Base-by-base conservation (phyloP, 2,113 vertebrate genomes). In the Pollimyrus isidori region DNA sequence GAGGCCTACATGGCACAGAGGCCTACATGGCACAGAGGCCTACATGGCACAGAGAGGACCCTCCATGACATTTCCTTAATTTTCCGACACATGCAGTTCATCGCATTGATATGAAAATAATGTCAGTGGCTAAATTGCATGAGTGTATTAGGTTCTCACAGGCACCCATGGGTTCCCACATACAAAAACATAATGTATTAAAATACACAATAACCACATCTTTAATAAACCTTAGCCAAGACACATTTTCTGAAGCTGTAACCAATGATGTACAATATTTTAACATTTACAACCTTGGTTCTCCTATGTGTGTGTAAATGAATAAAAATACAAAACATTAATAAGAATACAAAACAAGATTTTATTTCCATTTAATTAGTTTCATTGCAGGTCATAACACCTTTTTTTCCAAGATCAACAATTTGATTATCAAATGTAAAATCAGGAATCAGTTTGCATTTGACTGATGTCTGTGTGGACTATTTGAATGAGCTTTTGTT, bases 401-500 rank as follows among this genome's bases (percentile, higher is more conserved):
- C 42, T 30, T 48, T n/a, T n/a, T 88, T 73, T 73, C 46, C n/a
- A 26, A 45, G 58, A 26, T 62, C 4, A 17, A 19, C 19, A 30
- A 69, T 88, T 88, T 69, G 42, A 56, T 48, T 69, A 69, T 87
- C 87, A 87, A 87, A 87, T 87, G n/a, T 45, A 45, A 62, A 88
- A 88, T 48, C 15, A 69, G 42, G 45, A 62, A 48, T 35, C 9
- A 4, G 19, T 88, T 88, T 88, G 58, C 87, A 73, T 88, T 50
- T 30, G 35, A 42, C 39, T 88, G 62, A 42, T 48, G 62, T 69
- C 3, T 88, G 42, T 26, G n/a, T 65, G 45, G 42, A 11, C 30
- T 88, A 88, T 48, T 69, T 88, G 58, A 88, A 88, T 88, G 23
- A 45, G 46, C 56, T 88, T 88, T 88, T 69, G 35, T 45, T 87